Base-by-base conservation (phyloP, 1,140 invertebrate genomes). In the Sipha flava region DNA sequence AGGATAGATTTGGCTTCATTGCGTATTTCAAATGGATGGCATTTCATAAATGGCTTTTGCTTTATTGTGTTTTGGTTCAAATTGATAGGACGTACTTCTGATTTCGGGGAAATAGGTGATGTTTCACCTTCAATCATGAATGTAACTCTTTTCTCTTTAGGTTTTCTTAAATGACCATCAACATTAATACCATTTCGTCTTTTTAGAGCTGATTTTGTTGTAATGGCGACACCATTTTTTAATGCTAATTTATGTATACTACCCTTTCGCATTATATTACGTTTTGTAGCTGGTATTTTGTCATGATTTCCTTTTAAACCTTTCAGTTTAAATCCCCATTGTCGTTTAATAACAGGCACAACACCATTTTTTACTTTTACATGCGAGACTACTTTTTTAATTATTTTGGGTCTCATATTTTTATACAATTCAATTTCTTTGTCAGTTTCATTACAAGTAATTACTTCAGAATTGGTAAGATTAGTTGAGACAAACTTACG, bases 141-240 rank as follows among this genome's bases (percentile, higher is more conserved):
- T 43, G 73, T 59, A 26, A 77, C 73, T 77, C 52, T 77, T 43
- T 77, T 77, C 18, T 77, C 73, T 59, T 77, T 77, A 26, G 73
- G n/a, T 77, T 4, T 77, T 77, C 43, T 77, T 26, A 59, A 57
- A 77, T 37, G 37, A 7, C 40, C 73, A 43, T 77, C 21, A 0
- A 9, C 23, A 59, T 77, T 57, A 12, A 59, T 29, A 77, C 3
- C 43, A 23, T n/a, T 77, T 40, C 5, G 18, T 40, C 21, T 77
- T n/a, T 77, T 77, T 57, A 77, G 43, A 37, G 52, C 73, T 26
- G 73, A 77, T 77, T 77, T 77, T 40, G 72, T 75, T 26, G 26
- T 29, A 66, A 23, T 43, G n/a, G 43, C 21, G n/a, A 59, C n/a
- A 77, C 52, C 9, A 77, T 57, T 77, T 40, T 77, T 57, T 4